A percentile compares a stretch with the other conserved stretches of the same genome.
Evolutionary conservation across 2,113 vertebrate genomes (phyloP).

Genomic region (Brachyhypopomus occidentalis): DNA sequence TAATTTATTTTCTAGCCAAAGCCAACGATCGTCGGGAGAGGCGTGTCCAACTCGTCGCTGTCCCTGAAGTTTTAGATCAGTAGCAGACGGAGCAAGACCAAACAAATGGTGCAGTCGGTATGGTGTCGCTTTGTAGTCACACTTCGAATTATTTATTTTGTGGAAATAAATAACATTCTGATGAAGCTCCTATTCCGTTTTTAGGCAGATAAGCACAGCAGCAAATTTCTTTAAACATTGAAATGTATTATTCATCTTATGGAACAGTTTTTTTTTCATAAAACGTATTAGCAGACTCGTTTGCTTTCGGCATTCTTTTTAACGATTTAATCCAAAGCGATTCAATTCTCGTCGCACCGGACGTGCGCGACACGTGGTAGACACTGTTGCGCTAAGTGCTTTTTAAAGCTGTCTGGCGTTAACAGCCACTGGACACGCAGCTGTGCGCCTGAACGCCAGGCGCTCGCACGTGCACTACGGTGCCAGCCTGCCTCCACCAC

Average conservation of each 20-base stretch:
- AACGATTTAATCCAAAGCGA: no score
- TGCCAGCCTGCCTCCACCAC: no score
- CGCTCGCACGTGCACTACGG: no score
- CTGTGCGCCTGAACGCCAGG: no score
- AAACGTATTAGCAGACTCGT: no score
- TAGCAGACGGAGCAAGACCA: slow-evolving; percentile 35
- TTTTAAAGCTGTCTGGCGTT: background rate
- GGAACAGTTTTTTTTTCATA: no score
- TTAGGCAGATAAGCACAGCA: background rate
- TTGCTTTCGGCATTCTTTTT: no score
- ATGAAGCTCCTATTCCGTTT: background rate
- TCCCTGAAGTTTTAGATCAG: slow-evolving; percentile 47
- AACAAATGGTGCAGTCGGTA: slow-evolving; percentile 26
- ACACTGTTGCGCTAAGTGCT: background rate
- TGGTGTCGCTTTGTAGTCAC: background rate
- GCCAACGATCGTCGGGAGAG: slow-evolving; percentile 37
- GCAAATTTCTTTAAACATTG: no score
- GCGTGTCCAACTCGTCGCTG: slow-evolving; percentile 41
- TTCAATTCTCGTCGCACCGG: no score
- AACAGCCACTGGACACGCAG: background rate
- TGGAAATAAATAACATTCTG: background rate
- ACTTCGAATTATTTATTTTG: background rate
- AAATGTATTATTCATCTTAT: no score
- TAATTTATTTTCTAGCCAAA: background rate
- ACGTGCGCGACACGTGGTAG: no score